Conservation (phyloP, 2,888 invertebrate genomes). For the Cybosia mesomella region DNA sequence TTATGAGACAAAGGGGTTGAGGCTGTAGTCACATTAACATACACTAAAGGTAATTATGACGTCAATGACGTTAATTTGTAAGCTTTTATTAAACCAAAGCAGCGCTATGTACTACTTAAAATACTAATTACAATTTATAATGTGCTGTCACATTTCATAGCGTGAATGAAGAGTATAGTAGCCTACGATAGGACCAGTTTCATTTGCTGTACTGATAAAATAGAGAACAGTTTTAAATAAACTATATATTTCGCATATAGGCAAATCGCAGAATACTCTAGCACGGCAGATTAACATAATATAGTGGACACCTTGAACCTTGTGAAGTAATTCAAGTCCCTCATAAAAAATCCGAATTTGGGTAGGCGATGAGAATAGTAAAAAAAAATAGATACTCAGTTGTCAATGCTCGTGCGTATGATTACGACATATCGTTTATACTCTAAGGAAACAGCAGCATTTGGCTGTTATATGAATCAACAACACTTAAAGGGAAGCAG, state of each 20-base stretch:
- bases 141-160: constrained; percentile 46
- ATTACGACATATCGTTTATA: too few relatives aligned
- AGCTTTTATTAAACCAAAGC: not conserved
- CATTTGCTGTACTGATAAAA: constrained; percentile 1
- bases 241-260: not conserved
- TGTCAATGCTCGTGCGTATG: too few relatives aligned
- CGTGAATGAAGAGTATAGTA: constrained; percentile 37
- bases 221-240: not conserved
- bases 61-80: constrained; percentile 3
- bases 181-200: constrained; percentile 41
- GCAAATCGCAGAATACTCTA: not conserved
- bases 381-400: too few relatives aligned
- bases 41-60: not conserved
- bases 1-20: constrained; percentile 4
- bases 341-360: too few relatives aligned
- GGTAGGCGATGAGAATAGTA: too few relatives aligned
- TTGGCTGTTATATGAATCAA: too few relatives aligned
- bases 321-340: too few relatives aligned
- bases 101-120: constrained; percentile 1
- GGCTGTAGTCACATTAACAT: not conserved
- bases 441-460: too few relatives aligned
- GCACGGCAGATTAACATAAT: too few relatives aligned
- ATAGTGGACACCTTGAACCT: too few relatives aligned
- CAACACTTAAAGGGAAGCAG: too few relatives aligned
- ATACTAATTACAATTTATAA: constrained; percentile 22